Base-by-base conservation (phyloP, 2,888 invertebrate genomes). In the Drosophila mulleri region DNA sequence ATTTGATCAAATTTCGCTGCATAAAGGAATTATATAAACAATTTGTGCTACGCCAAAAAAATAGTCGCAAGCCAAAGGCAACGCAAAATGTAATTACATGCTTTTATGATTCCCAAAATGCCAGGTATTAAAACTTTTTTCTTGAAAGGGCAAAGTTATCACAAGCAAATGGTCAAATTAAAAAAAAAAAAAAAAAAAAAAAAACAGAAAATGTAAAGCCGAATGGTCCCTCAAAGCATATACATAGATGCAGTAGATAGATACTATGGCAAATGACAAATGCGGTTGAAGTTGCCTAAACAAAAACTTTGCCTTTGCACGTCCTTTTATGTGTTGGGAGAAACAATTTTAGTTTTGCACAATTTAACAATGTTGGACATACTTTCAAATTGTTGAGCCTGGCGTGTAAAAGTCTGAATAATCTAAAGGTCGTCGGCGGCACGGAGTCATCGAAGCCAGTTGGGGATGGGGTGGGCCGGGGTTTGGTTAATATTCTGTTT, bases 101-200 rank as follows among this genome's bases (percentile, higher is more conserved):
- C 76, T 59, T 56, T 59, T 60, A 57, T 66, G 66, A 74, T 78
- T 73, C 74, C 78, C 74, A 60, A 63, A 78, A 74, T 78, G 78
- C 69, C 56, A 42, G 60, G 62, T 57, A 69, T 56, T 26, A 37
- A 48, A 74, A 74, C 65, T 65, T 77, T 77, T 29, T 16, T 42
- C 58, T 53, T 61, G 18, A 47, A 48, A 53, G 26, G 54, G 54
- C 44, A 45, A 70, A 59, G 54, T 63, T 75, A 70, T 26, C 50
- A 20, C 56, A 60, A 65, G 50, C 59, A 76, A 76, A 70, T 70
- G 65, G 35, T 56, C 35, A 26, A 60, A 70, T 68, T 48, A 29
- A 53, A 47, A 52, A 29, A 29, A 29, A 29, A 29, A 29, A 7
- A 29, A 29, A 29, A 29, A 7, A 26, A 26, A 3, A 4, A 26